phyloP scores from a whole-genome alignment of 30 jellyfish, hydroid and myxozoan genomes.

The Nemopilema nomurai region DNA sequence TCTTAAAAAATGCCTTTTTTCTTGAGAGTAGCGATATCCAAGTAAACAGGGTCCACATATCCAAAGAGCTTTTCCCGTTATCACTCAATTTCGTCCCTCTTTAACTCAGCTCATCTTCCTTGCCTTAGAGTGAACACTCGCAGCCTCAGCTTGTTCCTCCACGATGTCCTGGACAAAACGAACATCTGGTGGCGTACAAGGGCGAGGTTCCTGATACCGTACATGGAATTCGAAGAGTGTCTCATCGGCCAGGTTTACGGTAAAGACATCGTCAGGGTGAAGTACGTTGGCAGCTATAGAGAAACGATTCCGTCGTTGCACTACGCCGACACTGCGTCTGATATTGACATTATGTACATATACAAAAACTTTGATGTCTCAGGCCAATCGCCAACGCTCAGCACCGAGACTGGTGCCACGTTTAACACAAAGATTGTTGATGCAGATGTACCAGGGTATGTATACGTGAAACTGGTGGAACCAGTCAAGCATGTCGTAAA shows the following conservation, averaged over 20 bases:
- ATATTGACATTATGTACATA: conserved; percentile 44
- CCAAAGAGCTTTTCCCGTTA: too few species aligned
- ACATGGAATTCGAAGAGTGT: conserved; percentile 51
- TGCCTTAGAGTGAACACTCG: not conserved
- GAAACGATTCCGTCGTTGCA: conserved; percentile 49
- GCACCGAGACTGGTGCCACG: not conserved
- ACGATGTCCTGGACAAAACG: conserved; percentile 15
- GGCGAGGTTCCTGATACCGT: conserved; percentile 10
- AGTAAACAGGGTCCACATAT: too few species aligned
- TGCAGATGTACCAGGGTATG: conserved; percentile 45
- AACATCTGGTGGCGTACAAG: conserved; percentile 41
- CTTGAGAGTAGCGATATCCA: too few species aligned
- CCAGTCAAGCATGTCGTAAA: not conserved
- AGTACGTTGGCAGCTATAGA: conserved; percentile 50
- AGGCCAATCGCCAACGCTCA: not conserved
- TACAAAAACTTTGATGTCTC: conserved; percentile 11
- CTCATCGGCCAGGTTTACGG: conserved; percentile 36
- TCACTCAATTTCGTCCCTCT: too few species aligned
- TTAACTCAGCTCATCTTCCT: too few species aligned
- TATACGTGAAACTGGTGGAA: conserved; percentile 7
- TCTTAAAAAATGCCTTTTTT: too few species aligned
- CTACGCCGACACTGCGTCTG: conserved; percentile 37
- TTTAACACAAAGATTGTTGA: not conserved
- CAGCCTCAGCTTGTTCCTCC: conserved; percentile 26
- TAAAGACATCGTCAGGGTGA: conserved; percentile 30